Evolutionary conservation across 1,140 invertebrate species (phyloP), one percentile per base, ranked within the genome.

Genomic region (Drosophila rhopaloa): DNA sequence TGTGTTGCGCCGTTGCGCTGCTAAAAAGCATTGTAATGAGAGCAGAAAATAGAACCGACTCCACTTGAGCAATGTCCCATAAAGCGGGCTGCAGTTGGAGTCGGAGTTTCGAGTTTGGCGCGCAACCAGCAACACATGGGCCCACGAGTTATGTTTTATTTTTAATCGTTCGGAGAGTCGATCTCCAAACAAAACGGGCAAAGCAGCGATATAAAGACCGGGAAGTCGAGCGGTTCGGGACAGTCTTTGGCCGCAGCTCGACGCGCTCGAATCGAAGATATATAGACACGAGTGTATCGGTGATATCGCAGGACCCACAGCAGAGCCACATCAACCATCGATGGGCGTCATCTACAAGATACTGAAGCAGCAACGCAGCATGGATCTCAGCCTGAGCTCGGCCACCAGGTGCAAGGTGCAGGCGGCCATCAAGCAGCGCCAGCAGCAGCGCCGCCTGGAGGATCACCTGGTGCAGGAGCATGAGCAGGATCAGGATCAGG

Each of bases 331-430:
- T 1, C 6, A 8, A 32, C 29, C 48, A 29, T 41, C 76, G 79
- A 90, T 91, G 90, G 90, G 90, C 57, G 82, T 91, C 73, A 91
- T 91, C 51, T 88, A 91, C 40, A 91, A 91, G 59, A 80, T 91
- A 77, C 53, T 91, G 4, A 91, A 91, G 50, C 90, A 91, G 43
- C 90, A 85, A 5, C 78, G 83, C 4, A 76, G 60, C 41, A 79
- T 76, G 81, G 90, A 91, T 43, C 46, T 91, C 5, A 77, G 60
- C 44, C 81, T 91, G 13, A 85, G 66, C 46, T 80, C 57, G 41
- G 40, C 70, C 14, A 86, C 83, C 19, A 63, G 81, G 44, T 86
- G 79, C 60, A 86, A 88, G 56, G 75, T 88, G 58, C 82, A 86
- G 55, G 76, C 83, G 24, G 73, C 62, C 13, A 90, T 88, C 13